A percentile compares a stretch with the other conserved stretches of the same genome.
Conservation (phyloP, 2,797 vertebrate genomes). For the Hozukius guyotensis region DNA sequence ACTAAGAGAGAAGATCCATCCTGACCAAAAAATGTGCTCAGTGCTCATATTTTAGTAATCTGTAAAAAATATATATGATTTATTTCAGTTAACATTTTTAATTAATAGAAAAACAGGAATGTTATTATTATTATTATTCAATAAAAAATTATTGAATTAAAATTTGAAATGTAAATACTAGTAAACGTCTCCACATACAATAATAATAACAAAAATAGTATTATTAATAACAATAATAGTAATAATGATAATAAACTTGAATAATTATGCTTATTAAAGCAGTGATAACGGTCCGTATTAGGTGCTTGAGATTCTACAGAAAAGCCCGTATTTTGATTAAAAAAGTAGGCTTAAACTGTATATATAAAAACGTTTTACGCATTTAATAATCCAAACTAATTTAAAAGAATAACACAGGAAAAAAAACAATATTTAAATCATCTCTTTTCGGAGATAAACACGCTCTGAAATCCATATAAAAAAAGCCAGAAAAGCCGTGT, state of each 20-base stretch:
- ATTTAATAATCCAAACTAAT: slow-evolving; percentile 30
- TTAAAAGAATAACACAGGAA: neutral
- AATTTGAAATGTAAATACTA: neutral
- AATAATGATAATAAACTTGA: neutral
- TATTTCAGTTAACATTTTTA: slow-evolving; percentile 8
- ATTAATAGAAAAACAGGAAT: neutral
- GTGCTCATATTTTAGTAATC: slow-evolving; percentile 12
- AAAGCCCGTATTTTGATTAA: slow-evolving; percentile 49
- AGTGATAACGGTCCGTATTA: slow-evolving; percentile 3
- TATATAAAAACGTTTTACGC: slow-evolving; percentile 3
- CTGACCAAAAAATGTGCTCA: slow-evolving; percentile 18
- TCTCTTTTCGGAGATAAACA: slow-evolving; percentile 21
- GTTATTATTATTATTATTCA: neutral
- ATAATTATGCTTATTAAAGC: slow-evolving; percentile 2
- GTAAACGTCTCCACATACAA: neutral
- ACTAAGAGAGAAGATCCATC: slow-evolving; percentile 1
- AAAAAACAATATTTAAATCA: neutral
- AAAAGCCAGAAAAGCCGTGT: slow-evolving; percentile 41
- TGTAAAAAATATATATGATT: slow-evolving; percentile 18
- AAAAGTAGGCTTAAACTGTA: neutral
- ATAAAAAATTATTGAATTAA: neutral
- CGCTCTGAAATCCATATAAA: slow-evolving; percentile 4
- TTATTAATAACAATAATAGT: neutral
- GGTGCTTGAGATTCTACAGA: slow-evolving; percentile 12
- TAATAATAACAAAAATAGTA: slow-evolving; percentile 3